phyloP scores from a whole-genome alignment of 2,113 vertebrate genomes.

The Callospermophilus lateralis region DNA sequence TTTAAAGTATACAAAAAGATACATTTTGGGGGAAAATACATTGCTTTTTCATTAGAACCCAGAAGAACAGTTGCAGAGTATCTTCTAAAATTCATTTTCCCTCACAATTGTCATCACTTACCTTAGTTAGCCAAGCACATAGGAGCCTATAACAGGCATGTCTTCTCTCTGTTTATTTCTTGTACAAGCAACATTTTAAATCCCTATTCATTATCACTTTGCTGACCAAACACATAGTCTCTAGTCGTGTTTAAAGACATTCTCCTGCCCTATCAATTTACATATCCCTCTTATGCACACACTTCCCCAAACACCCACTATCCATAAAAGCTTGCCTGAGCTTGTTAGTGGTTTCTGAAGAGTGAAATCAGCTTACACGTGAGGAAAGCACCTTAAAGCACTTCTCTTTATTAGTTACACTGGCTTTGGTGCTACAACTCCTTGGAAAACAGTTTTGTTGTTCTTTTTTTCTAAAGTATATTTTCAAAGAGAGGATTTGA shows the following conservation, averaged over 20 bases:
- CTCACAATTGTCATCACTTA: neutral
- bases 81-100: neutral
- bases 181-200: slow-evolving; percentile 71
- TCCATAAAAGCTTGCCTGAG: neutral
- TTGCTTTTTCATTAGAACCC: slow-evolving; percentile 16
- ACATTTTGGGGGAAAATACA: neutral
- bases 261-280: slow-evolving; percentile 2
- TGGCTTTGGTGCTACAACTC: neutral
- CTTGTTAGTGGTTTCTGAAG: slow-evolving; percentile 58
- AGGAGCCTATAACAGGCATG: neutral
- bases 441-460: neutral
- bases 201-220: slow-evolving; percentile 63
- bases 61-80: neutral
- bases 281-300: neutral
- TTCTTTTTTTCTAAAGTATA: neutral
- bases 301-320: neutral
- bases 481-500: neutral
- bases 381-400: neutral
- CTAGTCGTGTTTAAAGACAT: neutral
- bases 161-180: slow-evolving; percentile 50
- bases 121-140: slow-evolving; percentile 39
- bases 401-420: neutral
- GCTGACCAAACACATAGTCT: slow-evolving; percentile 53
- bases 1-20: neutral
- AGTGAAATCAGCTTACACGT: neutral